Conservation (phyloP, 2,113 vertebrate species). For the Ia io region DNA sequence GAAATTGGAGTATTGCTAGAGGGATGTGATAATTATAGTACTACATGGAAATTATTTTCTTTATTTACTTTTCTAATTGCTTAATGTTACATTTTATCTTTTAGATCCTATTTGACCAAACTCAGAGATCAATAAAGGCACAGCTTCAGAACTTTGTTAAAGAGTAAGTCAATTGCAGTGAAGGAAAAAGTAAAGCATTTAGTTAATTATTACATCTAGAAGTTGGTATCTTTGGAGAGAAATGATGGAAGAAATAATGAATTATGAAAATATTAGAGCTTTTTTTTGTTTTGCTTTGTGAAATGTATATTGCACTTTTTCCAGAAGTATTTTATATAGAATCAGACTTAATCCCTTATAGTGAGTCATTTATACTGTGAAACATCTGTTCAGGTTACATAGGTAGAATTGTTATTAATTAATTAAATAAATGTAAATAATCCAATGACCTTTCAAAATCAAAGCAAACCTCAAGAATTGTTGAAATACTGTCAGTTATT, state of each 20-base stretch:
- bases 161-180: constrained; percentile 89
- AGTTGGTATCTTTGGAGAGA: constrained; percentile 18
- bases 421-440: background rate
- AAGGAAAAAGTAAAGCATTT: background rate
- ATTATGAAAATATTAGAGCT: constrained; percentile 2
- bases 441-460: background rate
- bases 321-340: background rate
- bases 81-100: constrained; percentile 57
- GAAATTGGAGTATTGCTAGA: background rate
- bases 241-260: background rate
- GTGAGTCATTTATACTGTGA: background rate
- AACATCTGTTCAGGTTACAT: constrained; percentile 21
- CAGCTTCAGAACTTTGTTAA: constrained; percentile 97
- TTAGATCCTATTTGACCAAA: constrained; percentile 98
- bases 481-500: constrained; percentile 5
- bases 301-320: background rate
- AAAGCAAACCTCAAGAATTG: background rate
- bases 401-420: background rate
- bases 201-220: background rate
- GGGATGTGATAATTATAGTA: background rate
- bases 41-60: background rate
- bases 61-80: constrained; percentile 44
- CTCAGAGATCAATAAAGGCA: constrained; percentile 96
- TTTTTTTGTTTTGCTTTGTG: background rate
- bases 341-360: constrained; percentile 2